A percentile compares a stretch with the other conserved stretches of the same genome.
These are phyloP conservation scores for Dermochelys coriacea DNA, from an alignment of 2,797 vertebrate species.

Conservation along the genomic window DNA sequence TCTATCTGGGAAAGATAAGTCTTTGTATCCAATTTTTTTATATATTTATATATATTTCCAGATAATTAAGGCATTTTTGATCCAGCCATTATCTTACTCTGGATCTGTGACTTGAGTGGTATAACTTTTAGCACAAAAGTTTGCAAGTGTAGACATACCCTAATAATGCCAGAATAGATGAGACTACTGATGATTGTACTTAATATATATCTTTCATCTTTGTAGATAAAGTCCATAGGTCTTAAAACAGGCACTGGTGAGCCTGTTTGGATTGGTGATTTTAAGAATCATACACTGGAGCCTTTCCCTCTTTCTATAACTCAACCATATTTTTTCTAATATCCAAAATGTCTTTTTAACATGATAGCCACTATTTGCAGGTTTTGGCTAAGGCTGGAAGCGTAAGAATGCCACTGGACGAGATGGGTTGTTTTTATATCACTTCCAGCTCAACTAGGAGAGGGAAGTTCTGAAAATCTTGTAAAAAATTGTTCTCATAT, in stretches of 20 bases:
- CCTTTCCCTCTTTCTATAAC: background rate
- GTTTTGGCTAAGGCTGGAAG: background rate
- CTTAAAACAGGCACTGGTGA: background rate
- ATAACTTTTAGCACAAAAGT: background rate
- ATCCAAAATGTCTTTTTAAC: background rate
- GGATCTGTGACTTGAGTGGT: accelerated
- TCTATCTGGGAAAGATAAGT: background rate
- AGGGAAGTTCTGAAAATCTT: background rate
- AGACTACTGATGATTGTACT: background rate
- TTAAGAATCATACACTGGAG: background rate
- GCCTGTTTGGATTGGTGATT: background rate
- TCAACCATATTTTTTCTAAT: background rate
- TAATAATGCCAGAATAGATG: background rate
- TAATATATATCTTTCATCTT: background rate
- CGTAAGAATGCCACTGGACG: background rate
- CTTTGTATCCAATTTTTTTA: background rate
- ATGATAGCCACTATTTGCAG: background rate
- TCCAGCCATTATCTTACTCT: accelerated
- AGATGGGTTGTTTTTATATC: background rate
- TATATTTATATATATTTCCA: background rate
- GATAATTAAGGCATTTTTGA: background rate
- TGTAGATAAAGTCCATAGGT: background rate
- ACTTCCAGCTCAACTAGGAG: background rate
- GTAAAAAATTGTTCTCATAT: background rate
- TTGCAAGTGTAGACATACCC: too few relatives aligned